A percentile compares a stretch with the other conserved stretches of the same genome.
phyloP scores from a whole-genome alignment of 2,113 vertebrate species.

The Petromus typicus region DNA sequence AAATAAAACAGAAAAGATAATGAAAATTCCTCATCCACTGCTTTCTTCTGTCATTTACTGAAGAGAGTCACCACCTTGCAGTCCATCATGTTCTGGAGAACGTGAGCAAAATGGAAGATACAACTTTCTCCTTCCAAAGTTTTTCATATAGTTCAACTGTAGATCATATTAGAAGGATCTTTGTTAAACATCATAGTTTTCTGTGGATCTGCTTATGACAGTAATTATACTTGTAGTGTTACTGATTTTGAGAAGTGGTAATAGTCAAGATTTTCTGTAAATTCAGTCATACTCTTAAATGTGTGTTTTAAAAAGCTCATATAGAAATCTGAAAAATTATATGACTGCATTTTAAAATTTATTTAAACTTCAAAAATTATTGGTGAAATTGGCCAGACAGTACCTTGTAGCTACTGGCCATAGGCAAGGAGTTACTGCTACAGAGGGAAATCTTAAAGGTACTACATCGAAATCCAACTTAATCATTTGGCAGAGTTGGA shows the following conservation, averaged over 20 bases:
- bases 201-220: background rate
- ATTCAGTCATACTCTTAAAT: conserved; percentile 15
- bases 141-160: background rate
- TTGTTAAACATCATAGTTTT: conserved; percentile 44
- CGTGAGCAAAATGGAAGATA: conserved; percentile 1
- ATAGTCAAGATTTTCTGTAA: conserved; percentile 12
- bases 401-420: background rate
- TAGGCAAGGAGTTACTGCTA: background rate
- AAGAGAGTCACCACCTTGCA: background rate
- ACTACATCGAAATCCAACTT: background rate
- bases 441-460: conserved; percentile 9
- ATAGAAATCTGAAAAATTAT: conserved; percentile 22
- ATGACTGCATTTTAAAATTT: background rate
- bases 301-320: background rate
- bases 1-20: background rate
- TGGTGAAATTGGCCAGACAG: background rate
- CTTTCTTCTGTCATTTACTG: background rate
- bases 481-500: conserved; percentile 17
- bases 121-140: background rate
- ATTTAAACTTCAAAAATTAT: conserved; percentile 4
- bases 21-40: background rate
- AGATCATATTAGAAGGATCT: background rate
- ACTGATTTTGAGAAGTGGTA: conserved; percentile 33
- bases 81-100: background rate
- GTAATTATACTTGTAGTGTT: conserved; percentile 16